Evolutionary conservation across 1,140 invertebrate species (phyloP), one percentile per base, ranked within the genome.

Genomic region (Scylla paramamosain): DNA sequence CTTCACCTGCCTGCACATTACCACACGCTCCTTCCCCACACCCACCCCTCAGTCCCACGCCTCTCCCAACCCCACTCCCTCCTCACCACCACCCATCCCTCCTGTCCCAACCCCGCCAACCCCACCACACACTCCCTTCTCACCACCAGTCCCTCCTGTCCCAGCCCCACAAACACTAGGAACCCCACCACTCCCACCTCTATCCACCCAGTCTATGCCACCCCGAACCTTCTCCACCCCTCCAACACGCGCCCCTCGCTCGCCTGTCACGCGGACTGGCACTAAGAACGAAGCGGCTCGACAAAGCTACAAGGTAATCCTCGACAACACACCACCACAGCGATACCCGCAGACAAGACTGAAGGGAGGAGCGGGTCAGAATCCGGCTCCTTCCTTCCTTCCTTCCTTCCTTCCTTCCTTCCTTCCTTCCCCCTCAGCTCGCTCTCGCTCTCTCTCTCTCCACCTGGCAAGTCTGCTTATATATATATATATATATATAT

Each of bases 271-370:
- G 87, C 8, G 39, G 10, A 91, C 28, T 91, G 90, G 90, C 90
- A 91, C 90, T 91, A 91, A 91, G 59, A 91, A 52, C 90, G 29
- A 6, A 12, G 67, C 29, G 29, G 52, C 90, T 77, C 59, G 52
- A 91, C 90, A 91, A 39, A 91, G 52, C 90, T 46, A 25, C 46
- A 28, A 14, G 46, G 52, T 91, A 91, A 91, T 93, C 77, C 32
- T 45, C 28, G 39, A 87, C 39, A 86, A 8, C 28, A 14, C 16
- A 45, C 48, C 45, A 29, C 14, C 45, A 3, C 45, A 29, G 45
- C 45, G 45, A 86, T 87, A 29, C 29, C 31, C 46, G 29, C 46
- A 59, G 46, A 91, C 84, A 87, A 16, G 12, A 32, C 31, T 32
- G 84, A 12, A 10, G 83, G 83, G 25, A 84, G n/a, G n/a, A 7